Conservation (phyloP, 2,888 invertebrate species). For the Gastrophysa polygoni region DNA sequence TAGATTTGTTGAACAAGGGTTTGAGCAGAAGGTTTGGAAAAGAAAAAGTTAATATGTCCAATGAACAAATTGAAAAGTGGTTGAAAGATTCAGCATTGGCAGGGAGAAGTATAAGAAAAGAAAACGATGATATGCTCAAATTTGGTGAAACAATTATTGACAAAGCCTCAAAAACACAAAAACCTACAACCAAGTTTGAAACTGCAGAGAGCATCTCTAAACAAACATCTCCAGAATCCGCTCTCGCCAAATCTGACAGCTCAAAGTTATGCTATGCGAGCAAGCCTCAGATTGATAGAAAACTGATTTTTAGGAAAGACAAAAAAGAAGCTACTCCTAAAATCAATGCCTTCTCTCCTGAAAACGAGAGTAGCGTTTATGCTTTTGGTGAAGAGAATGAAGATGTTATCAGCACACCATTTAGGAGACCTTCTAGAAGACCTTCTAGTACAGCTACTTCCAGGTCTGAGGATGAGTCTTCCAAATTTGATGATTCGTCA, state of each 20-base stretch:
- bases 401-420: slow-evolving; percentile 63
- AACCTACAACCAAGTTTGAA: slow-evolving; percentile 34
- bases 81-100: slow-evolving; percentile 57
- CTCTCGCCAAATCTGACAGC: slow-evolving; percentile 11
- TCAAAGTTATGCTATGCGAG: slow-evolving; percentile 12
- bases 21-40: slow-evolving; percentile 59
- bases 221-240: too few species aligned
- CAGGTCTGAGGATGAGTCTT: slow-evolving; percentile 58
- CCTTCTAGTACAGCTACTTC: slow-evolving; percentile 59
- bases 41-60: slow-evolving; percentile 72
- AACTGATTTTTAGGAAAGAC: slow-evolving; percentile 65
- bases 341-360: slow-evolving; percentile 68
- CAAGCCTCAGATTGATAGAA: slow-evolving; percentile 56
- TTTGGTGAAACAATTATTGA: slow-evolving; percentile 49
- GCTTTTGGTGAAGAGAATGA: slow-evolving; percentile 74
- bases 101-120: slow-evolving; percentile 51
- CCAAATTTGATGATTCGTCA: slow-evolving; percentile 49
- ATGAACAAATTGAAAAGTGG: slow-evolving; percentile 74
- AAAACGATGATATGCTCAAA: slow-evolving; percentile 53
- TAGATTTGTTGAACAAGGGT: slow-evolving; percentile 55
- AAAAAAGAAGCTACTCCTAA: slow-evolving; percentile 57
- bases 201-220: slow-evolving; percentile 27
- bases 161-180: slow-evolving; percentile 40
- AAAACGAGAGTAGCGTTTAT: slow-evolving; percentile 73
- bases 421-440: slow-evolving; percentile 61